Evolutionary conservation across 2,113 vertebrate genomes (phyloP).

Genomic region (Gulo gulo): DNA sequence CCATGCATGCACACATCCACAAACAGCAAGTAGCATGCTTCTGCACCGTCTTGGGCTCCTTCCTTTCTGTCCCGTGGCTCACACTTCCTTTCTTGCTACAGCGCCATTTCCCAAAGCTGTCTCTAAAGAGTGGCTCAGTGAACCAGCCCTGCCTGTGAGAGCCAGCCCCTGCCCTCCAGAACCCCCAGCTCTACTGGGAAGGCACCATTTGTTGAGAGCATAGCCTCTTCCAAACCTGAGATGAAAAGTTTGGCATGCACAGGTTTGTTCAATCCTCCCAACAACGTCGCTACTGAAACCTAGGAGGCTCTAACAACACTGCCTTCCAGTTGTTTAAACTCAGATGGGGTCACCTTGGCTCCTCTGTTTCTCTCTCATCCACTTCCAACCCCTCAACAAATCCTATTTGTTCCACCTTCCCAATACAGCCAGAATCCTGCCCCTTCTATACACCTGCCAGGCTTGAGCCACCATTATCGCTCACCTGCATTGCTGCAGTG

Average conservation of each 20-base stretch:
- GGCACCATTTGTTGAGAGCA: too few species aligned
- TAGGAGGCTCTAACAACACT: neutral
- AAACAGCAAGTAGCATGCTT: too few species aligned
- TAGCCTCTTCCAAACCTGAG: neutral
- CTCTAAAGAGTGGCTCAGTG: neutral
- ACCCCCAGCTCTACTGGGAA: neutral
- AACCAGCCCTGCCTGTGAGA: neutral
- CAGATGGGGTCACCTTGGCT: neutral
- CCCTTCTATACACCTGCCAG: neutral
- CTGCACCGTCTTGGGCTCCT: rapidly evolving
- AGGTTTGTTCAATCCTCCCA: neutral
- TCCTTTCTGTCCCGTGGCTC: neutral
- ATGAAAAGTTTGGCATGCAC: neutral
- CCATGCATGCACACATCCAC: too few species aligned
- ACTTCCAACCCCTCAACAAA: neutral
- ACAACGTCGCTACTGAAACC: neutral
- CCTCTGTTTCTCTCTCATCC: neutral
- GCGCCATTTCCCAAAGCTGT: neutral
- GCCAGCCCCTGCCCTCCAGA: neutral
- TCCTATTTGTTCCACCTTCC: neutral
- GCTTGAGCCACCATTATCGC: neutral
- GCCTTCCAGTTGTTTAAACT: neutral
- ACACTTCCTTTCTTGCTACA: too few species aligned
- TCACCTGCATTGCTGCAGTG: neutral
- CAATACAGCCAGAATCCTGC: neutral